Conservation (phyloP, 2,113 vertebrate species). For the Arvicanthis niloticus region DNA sequence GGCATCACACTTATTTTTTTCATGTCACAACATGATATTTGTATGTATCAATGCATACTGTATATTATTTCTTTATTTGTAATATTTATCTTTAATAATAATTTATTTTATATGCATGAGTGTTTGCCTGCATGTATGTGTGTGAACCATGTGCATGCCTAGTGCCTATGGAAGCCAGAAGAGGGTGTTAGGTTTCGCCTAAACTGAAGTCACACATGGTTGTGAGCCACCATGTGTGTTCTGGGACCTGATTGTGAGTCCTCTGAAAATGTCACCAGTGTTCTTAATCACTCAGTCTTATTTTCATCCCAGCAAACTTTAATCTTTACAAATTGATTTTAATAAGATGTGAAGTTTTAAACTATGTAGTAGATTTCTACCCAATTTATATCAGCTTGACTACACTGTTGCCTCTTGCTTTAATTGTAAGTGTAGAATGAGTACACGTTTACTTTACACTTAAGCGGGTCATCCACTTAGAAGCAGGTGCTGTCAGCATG, state of each 20-base stretch:
- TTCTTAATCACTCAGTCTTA: neutral
- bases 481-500: neutral
- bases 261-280: neutral
- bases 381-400: neutral
- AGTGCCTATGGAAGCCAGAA: neutral
- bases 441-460: neutral
- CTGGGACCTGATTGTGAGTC: neutral
- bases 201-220: neutral
- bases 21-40: neutral
- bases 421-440: neutral
- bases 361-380: neutral
- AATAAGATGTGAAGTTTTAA: constrained; percentile 1
- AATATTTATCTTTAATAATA: neutral
- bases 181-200: neutral
- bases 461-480: neutral
- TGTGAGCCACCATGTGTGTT: neutral
- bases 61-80: neutral
- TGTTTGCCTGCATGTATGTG: neutral
- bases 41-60: neutral
- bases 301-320: neutral
- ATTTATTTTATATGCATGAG: neutral
- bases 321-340: neutral
- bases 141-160: neutral
- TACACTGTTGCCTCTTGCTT: neutral
- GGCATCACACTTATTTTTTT: neutral